Conservation (phyloP, 1,140 invertebrate genomes). For the Rhagoletis pomonella region DNA sequence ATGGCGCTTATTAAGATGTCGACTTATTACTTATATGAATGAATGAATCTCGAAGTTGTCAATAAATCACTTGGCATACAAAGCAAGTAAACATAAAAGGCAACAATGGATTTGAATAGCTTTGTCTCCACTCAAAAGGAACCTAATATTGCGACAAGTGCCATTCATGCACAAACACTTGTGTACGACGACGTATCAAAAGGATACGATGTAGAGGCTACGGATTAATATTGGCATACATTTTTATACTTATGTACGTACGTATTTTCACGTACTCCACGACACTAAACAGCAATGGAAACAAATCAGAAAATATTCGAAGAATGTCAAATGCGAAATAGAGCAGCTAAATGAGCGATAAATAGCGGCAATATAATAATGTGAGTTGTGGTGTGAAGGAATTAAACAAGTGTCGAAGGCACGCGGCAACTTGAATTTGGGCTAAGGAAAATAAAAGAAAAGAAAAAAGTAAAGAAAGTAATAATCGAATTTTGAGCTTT, state of each 20-base stretch:
- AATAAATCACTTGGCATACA: background rate
- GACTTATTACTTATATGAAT: background rate
- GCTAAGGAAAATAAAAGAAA: background rate
- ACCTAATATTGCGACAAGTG: background rate
- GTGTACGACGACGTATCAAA: too few relatives aligned
- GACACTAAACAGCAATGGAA: background rate
- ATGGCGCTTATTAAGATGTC: background rate
- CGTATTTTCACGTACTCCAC: background rate
- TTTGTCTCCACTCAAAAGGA: background rate
- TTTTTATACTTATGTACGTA: too few relatives aligned
- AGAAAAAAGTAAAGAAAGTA: background rate
- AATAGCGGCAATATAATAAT: background rate
- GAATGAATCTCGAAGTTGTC: background rate
- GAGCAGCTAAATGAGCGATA: background rate
- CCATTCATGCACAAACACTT: too few relatives aligned
- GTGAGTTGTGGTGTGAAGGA: background rate
- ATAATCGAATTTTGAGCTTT: background rate
- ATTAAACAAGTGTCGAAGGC: background rate
- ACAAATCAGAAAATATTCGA: conserved; percentile 38
- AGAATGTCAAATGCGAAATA: conserved; percentile 16
- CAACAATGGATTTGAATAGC: background rate
- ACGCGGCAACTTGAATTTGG: background rate
- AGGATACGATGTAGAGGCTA: too few relatives aligned
- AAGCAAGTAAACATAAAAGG: background rate
- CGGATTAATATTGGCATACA: too few relatives aligned